Percentiles rank a stretch among this genome's conserved stretches.
phyloP scores from a whole-genome alignment of 2,113 vertebrate species.

The Zeus faber region DNA sequence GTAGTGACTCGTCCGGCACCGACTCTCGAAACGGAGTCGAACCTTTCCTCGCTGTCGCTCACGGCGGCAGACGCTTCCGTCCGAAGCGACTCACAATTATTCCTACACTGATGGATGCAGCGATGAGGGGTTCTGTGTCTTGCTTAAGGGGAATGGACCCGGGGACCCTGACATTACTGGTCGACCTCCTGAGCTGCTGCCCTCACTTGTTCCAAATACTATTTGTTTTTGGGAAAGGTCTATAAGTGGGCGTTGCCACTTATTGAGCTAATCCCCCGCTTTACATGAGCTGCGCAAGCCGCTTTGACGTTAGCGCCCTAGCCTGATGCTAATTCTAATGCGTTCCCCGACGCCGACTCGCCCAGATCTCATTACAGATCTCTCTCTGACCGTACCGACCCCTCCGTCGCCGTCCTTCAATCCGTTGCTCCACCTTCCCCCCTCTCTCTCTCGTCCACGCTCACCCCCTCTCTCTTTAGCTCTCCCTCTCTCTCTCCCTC shows the following conservation, averaged over 20 bases:
- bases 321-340: slow-evolving; percentile 33
- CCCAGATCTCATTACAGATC: slow-evolving; percentile 63
- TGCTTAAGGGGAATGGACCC: no score
- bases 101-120: no score
- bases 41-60: no score
- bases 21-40: no score
- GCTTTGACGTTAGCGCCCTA: background rate
- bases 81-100: no score
- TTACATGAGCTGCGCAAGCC: background rate
- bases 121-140: no score
- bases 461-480: background rate
- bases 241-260: no score
- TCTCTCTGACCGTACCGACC: slow-evolving; percentile 26
- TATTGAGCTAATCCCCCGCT: background rate
- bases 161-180: no score
- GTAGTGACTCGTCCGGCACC: no score
- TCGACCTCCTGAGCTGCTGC: no score
- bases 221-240: background rate
- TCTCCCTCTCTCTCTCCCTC: background rate
- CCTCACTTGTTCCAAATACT: no score
- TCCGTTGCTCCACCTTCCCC: background rate
- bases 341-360: slow-evolving; percentile 34
- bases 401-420: slow-evolving; percentile 44
- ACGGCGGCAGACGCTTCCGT: no score
- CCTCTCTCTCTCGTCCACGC: background rate